These are phyloP conservation scores for Montipora capitata DNA, from an alignment of 92 coral and sea anemone genomes.

Conservation along the genomic window DNA sequence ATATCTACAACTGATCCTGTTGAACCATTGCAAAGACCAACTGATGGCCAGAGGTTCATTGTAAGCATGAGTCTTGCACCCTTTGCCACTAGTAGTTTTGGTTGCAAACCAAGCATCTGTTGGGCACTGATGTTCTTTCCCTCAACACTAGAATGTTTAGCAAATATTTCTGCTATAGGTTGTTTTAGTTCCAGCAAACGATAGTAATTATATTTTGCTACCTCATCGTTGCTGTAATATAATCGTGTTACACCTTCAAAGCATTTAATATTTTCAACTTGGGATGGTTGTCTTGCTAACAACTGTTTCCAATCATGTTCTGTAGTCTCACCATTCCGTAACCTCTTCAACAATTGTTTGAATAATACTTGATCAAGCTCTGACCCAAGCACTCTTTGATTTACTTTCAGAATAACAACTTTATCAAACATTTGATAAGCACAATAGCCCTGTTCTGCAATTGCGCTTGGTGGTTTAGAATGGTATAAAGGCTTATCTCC, in stretches of 20 bases:
- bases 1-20: conserved; percentile 60
- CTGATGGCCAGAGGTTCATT: conserved; percentile 72
- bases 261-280: conserved; percentile 31
- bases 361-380: conserved; percentile 60
- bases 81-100: conserved; percentile 67
- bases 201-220: conserved; percentile 59
- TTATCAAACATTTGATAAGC: conserved; percentile 62
- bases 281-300: conserved; percentile 69
- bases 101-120: conserved; percentile 73
- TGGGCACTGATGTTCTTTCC: conserved; percentile 67
- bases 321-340: conserved; percentile 49
- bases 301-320: conserved; percentile 71
- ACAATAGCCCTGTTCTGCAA: conserved; percentile 60
- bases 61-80: conserved; percentile 69
- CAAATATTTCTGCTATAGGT: conserved; percentile 76
- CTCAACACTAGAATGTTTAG: conserved; percentile 66
- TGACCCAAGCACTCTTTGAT: conserved; percentile 70
- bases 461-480: conserved; percentile 35
- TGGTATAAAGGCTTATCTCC: background rate
- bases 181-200: conserved; percentile 42
- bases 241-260: conserved; percentile 58
- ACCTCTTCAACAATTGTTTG: conserved; percentile 45
- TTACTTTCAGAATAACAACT: conserved; percentile 66
- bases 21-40: conserved; percentile 71
- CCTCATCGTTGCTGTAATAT: conserved; percentile 78